Conservation (phyloP, 2,797 vertebrate species). For the Morelia viridis region DNA sequence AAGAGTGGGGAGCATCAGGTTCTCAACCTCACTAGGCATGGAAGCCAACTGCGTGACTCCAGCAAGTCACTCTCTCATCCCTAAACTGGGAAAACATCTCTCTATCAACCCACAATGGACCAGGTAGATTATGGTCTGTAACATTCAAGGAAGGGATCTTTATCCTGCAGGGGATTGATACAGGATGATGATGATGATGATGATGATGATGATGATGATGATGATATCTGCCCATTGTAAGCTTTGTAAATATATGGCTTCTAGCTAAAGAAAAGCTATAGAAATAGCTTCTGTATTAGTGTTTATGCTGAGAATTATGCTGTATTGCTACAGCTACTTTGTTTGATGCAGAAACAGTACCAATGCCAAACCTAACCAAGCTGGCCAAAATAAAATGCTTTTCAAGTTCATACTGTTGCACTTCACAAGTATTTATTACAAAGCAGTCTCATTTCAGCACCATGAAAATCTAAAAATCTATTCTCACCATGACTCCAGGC, state of each 20-base stretch:
- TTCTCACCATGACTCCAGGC: background rate
- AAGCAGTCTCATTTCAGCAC: background rate
- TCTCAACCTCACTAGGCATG: background rate
- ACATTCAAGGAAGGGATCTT: background rate
- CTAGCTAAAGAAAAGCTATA: background rate
- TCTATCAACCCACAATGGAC: background rate
- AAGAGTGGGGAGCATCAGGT: background rate
- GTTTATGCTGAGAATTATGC: background rate
- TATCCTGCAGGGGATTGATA: background rate
- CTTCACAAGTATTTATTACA: conserved; percentile 1
- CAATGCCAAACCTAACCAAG: background rate
- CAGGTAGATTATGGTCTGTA: background rate
- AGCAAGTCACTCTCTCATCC: background rate
- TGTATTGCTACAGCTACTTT: background rate
- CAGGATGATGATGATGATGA: background rate
- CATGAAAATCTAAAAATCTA: background rate
- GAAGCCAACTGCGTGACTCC: background rate
- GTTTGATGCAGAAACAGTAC: background rate
- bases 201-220: too few species aligned
- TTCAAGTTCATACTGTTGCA: background rate
- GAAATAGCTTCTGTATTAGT: background rate
- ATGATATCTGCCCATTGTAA: background rate
- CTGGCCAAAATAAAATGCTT: background rate
- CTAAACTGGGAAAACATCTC: background rate
- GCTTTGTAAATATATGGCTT: background rate